Base-by-base conservation (phyloP, 2,113 vertebrate genomes). In the Lanius ludovicianus region DNA sequence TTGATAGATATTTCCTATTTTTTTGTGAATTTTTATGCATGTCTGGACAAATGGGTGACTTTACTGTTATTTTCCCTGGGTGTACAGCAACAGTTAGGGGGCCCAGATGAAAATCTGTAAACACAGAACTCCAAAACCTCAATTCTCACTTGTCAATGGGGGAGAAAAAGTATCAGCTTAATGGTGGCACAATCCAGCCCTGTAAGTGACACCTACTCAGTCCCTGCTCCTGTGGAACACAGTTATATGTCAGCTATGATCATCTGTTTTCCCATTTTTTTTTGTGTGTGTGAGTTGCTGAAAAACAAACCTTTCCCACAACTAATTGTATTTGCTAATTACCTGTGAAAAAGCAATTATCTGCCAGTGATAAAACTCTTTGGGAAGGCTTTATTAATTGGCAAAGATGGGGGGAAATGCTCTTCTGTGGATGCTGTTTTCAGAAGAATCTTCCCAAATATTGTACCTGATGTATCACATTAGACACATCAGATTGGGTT, bases 331-430 rank as follows among this genome's bases (percentile, higher is more conserved):
- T 95, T 87, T 93, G 57, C 81, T 96, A 97, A 96, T 96, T 91
- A 96, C 63, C 89, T 95, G 86, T 89, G 95, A 87, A 96, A 95
- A 96, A 92, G 64, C 87, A 89, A 91, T 96, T 95, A 85, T 57
- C 88, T 87, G 55, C 73, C 59, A 76, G 77, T 50, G 80, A 92
- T 81, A 56, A 37, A 67, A 4, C 75, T 68, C 65, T 76, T 93
- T 57, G 83, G 85, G 68, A 96, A 81, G 35, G 35, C 49, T 87
- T 80, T 91, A 81, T 84, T 87, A 89, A 88, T 95, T 93, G 92
- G 41, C 47, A 69, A 41, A 90, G 44, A 71, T 22, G 33, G 37
- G 53, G 28, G 42, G 55, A 69, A 55, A 55, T 44, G 39, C 65
- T 87, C 33, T 94, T 92, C 5, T 50, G 19, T 57, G 83, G 86